Evolutionary conservation across 2,888 invertebrate genomes (phyloP), one percentile per base, ranked within the genome.

Genomic region (Ganaspis brasiliensis): DNA sequence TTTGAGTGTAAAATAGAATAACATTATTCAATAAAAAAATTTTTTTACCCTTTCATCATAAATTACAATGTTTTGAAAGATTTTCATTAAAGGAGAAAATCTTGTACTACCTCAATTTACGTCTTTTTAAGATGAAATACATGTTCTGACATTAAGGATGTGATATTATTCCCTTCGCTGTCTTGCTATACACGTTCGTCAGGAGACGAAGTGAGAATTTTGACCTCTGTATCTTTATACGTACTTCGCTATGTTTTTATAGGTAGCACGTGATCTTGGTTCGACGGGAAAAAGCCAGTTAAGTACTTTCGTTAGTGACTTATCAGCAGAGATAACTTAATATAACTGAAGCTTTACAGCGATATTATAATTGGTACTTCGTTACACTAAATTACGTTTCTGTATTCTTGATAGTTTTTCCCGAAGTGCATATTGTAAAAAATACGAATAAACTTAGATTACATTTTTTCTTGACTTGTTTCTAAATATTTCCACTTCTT

Each of bases 181-280:
- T 24, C 24, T 45, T 45, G 24, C 40, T 24, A 14, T 24, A 67
- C 67, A 24, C 24, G 24, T 67, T 14, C 24, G 24, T 67, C n/a
- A 45, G 21, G 24, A 45, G 24, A n/a, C 45, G 45, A 24, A 67
- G 67, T 24, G 67, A 67, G 67, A 45, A 67, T 67, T 67, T 67
- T 67, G 67, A 67, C 67, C 67, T 63, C 37, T 45, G 45, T 63
- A 40, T 40, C 63, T 63, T 40, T 63, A 40, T 63, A 63, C 12
- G 14, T 40, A 40, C 45, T 67, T 26, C 14, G 19, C 40, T 67
- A n/a, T n/a, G 67, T 40, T 67, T 67, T 67, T 67, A 67, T 67
- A 67, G 67, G 24, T 24, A 26, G 45, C 40, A 67, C 67, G 67
- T 67, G 67, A 24, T n/a, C n/a, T 67, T 67, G 40, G 45, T 16